Evolutionary conservation across 2,113 vertebrate species (phyloP).

Genomic region (Marmota flaviventris): DNA sequence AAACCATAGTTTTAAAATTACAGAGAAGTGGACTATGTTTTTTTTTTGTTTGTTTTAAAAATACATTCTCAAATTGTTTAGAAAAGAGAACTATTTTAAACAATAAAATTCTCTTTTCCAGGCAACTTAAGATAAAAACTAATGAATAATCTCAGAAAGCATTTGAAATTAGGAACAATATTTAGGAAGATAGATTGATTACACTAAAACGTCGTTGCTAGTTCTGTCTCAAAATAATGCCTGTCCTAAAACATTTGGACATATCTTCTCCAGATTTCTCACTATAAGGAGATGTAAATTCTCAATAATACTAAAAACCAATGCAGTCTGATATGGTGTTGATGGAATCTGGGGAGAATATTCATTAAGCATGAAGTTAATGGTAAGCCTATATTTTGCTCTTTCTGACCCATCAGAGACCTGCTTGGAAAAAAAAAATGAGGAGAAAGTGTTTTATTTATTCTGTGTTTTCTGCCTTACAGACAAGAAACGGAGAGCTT

Average conservation of each 20-base stretch:
- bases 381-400: not conserved
- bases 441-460: not conserved
- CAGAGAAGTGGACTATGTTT: not conserved
- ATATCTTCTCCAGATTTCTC: conserved; percentile 12
- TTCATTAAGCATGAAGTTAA: conserved; percentile 8
- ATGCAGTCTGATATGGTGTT: not conserved
- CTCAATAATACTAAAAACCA: conserved; percentile 39
- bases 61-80: conserved; percentile 1
- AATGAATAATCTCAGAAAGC: not conserved
- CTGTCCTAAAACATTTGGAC: not conserved
- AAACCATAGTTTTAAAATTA: not conserved
- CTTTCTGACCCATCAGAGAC: not conserved
- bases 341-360: conserved; percentile 28
- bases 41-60: not conserved
- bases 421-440: not conserved
- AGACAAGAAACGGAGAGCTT: not conserved
- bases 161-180: conserved; percentile 7
- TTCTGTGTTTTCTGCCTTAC: not conserved
- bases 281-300: conserved; percentile 17
- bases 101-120: not conserved
- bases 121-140: not conserved
- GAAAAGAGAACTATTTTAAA: conserved; percentile 35
- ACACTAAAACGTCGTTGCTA: not conserved
- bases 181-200: conserved; percentile 43
- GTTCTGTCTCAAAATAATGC: conserved; percentile 55